A percentile compares a stretch with the other conserved stretches of the same genome.
Conservation (phyloP, 2,888 invertebrate species). For the Oscheius sp. region DNA sequence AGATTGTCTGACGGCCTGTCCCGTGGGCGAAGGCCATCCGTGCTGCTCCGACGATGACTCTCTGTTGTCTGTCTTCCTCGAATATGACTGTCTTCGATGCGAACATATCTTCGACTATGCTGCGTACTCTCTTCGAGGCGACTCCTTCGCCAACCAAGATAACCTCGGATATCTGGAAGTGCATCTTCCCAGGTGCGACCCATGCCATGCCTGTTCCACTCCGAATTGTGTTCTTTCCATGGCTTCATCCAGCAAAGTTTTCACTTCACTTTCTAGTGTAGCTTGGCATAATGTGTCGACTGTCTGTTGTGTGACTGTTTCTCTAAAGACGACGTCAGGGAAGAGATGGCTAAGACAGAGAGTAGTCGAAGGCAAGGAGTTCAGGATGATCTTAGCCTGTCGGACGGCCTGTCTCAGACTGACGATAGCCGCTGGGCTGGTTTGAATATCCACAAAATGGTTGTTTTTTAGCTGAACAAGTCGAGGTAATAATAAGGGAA, state of each 20-base stretch:
- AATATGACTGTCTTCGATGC: not conserved
- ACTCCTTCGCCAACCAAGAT: not conserved
- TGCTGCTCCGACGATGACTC: not conserved
- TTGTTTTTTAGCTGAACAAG: not conserved
- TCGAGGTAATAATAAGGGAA: no score
- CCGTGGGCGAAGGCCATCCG: not conserved
- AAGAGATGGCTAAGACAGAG: not conserved
- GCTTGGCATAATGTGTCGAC: not conserved
- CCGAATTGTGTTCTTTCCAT: not conserved
- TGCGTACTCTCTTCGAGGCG: not conserved
- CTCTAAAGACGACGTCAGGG: not conserved
- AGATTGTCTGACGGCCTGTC: no score
- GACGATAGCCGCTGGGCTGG: not conserved
- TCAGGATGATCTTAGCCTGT: not conserved
- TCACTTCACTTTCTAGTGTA: not conserved
- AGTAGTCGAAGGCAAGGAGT: not conserved
- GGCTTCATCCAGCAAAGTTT: not conserved
- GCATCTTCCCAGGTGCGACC: not conserved
- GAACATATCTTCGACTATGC: not conserved
- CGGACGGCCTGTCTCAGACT: not conserved
- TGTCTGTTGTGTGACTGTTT: not conserved
- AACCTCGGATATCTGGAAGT: not conserved
- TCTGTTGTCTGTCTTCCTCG: not conserved
- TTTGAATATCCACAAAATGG: not conserved
- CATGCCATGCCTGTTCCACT: no score